Conservation (phyloP, 1,140 invertebrate genomes). For the Hycleus phaleratus region DNA sequence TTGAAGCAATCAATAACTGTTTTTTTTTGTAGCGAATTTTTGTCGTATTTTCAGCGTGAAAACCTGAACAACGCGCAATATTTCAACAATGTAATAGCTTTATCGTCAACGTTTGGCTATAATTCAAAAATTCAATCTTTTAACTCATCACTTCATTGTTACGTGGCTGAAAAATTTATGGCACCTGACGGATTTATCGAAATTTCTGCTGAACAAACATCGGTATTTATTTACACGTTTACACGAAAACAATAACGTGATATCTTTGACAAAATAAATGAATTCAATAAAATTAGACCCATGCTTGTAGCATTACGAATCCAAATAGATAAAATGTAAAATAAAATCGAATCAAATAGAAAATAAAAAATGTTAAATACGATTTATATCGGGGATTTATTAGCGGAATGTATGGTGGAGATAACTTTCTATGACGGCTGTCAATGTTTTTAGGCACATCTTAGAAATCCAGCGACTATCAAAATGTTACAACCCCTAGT, state of each 20-base stretch:
- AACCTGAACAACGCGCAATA: too few species aligned
- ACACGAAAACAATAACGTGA: neutral
- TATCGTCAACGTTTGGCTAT: conserved; percentile 20
- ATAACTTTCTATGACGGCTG: conserved; percentile 23
- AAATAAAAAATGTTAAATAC: conserved; percentile 25
- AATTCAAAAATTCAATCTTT: conserved; percentile 33
- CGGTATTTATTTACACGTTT: too few species aligned
- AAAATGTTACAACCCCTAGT: conserved; percentile 4
- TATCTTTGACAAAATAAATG: too few species aligned
- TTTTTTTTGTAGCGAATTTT: too few species aligned
- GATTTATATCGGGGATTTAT: conserved; percentile 26
- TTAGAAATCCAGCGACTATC: neutral
- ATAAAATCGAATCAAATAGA: conserved; percentile 8
- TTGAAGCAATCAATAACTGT: too few species aligned
- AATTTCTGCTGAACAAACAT: conserved; percentile 27
- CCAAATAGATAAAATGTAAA: conserved; percentile 4
- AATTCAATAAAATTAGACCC: too few species aligned
- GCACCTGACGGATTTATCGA: conserved; percentile 27
- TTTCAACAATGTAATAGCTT: conserved; percentile 1
- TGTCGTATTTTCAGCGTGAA: too few species aligned
- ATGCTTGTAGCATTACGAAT: neutral
- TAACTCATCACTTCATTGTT: conserved; percentile 28
- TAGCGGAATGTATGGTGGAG: conserved; percentile 21
- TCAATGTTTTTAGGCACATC: conserved; percentile 18
- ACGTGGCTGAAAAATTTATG: conserved; percentile 22